phyloP scores from a whole-genome alignment of 2,888 invertebrate species.

The Macrosoma leucophasiata region DNA sequence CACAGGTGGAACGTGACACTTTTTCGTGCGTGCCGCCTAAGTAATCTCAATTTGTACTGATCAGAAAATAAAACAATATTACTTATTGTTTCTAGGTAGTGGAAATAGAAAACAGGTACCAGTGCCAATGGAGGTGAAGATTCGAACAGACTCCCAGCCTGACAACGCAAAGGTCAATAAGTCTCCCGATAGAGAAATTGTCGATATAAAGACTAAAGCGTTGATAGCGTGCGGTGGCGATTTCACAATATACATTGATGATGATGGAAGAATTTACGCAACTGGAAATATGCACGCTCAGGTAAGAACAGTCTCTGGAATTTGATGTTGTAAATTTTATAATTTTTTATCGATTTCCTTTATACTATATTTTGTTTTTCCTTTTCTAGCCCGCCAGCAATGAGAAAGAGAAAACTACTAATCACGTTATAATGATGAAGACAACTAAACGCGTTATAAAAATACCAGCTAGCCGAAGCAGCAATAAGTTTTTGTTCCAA shows the following conservation, averaged over 20 bases:
- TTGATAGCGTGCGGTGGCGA: constrained; percentile 84
- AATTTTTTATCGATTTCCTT: too few species aligned
- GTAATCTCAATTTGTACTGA: too few species aligned
- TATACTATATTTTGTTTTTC: too few species aligned
- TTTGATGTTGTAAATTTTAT: too few species aligned
- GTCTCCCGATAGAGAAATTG: constrained; percentile 39
- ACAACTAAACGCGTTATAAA: constrained; percentile 83
- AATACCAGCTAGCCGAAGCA: constrained; percentile 68
- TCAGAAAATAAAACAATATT: too few species aligned
- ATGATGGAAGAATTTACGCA: constrained; percentile 80
- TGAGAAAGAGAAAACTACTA: constrained; percentile 73
- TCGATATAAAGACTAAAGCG: constrained; percentile 38
- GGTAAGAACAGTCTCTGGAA: constrained; percentile 35
- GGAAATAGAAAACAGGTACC: constrained; percentile 77
- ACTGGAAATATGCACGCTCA: constrained; percentile 81
- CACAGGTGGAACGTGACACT: too few species aligned
- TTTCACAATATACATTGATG: constrained; percentile 82
- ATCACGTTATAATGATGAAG: constrained; percentile 80
- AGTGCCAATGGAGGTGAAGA: constrained; percentile 72
- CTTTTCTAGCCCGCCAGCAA: too few species aligned
- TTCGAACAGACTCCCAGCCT: constrained; percentile 29
- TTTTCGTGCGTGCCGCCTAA: too few species aligned
- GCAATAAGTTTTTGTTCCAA: constrained; percentile 58
- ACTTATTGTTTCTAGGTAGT: constrained; percentile 59
- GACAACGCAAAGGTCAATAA: constrained; percentile 38